Percentiles rank a stretch among this genome's conserved stretches.
Evolutionary conservation across 2,797 vertebrate genomes (phyloP).

Genomic region (Scomberomorus guttatus): DNA sequence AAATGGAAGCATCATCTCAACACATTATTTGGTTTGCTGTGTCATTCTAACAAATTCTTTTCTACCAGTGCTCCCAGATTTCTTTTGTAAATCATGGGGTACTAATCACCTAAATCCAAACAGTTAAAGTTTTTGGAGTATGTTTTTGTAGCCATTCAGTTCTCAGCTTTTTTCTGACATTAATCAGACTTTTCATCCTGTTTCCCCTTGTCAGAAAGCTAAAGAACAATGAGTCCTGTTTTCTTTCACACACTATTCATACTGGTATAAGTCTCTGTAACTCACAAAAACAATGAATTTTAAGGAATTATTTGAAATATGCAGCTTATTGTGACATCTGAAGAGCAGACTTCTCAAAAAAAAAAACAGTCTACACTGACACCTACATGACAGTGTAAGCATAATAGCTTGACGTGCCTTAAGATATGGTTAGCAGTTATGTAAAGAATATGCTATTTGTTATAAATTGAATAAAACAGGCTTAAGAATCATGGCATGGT

Average conservation of each 20-base stretch:
- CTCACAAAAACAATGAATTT: neutral
- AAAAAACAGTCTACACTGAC: neutral
- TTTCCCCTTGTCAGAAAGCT: neutral
- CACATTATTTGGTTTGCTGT: neutral
- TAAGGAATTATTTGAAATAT: neutral
- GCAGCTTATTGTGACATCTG: neutral
- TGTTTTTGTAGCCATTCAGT: neutral
- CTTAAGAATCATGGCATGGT: neutral
- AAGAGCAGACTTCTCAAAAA: neutral
- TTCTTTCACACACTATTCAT: neutral
- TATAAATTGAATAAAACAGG: neutral
- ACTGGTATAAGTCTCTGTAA: neutral
- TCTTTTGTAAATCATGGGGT: constrained; percentile 24
- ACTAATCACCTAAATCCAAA: constrained; percentile 50
- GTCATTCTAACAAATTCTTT: neutral
- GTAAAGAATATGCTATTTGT: neutral
- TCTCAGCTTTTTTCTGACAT: neutral
- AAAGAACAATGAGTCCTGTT: neutral
- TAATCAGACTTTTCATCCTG: constrained; percentile 4
- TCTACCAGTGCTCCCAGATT: neutral
- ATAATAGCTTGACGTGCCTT: neutral
- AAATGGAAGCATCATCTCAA: neutral
- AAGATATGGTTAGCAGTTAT: neutral
- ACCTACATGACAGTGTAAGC: neutral
- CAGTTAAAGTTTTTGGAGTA: neutral